A percentile compares a stretch with the other conserved stretches of the same genome.
Conservation (phyloP, 2,888 invertebrate genomes). For the Hanleya hanleyi region DNA sequence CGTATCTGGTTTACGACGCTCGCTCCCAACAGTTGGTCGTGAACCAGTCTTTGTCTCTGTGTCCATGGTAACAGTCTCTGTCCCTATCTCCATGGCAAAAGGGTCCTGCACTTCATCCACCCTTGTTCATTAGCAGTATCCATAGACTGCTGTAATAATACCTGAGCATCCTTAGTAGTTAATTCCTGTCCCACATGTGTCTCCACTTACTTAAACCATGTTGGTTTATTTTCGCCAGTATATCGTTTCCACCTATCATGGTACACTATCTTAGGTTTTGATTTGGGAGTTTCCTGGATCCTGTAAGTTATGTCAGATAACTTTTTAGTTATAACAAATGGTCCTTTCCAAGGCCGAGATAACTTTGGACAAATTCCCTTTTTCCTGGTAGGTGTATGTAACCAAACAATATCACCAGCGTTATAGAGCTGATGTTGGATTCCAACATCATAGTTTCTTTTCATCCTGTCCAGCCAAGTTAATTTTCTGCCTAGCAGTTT, state of each 20-base stretch:
- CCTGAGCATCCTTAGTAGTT: no score
- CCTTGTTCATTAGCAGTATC: no score
- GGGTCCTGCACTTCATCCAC: no score
- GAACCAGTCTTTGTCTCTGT: no score
- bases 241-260: neutral
- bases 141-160: no score
- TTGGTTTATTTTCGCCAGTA: neutral
- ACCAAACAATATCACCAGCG: constrained; percentile 21
- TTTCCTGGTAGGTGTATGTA: neutral
- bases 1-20: no score
- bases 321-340: constrained; percentile 11
- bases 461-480: constrained; percentile 7
- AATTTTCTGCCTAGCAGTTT: constrained; percentile 21
- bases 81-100: no score
- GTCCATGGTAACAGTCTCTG: no score
- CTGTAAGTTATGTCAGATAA: constrained; percentile 19
- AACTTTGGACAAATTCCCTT: constrained; percentile 22
- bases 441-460: constrained; percentile 17
- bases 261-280: constrained; percentile 10
- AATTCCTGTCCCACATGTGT: no score
- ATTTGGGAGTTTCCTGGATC: neutral
- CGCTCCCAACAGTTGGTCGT: no score
- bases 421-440: neutral
- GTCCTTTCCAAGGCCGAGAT: constrained; percentile 14
- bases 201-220: neutral